These are phyloP conservation scores for Cyprinodon diabolis DNA, from an alignment of 2,797 vertebrate genomes.

Conservation along the genomic window DNA sequence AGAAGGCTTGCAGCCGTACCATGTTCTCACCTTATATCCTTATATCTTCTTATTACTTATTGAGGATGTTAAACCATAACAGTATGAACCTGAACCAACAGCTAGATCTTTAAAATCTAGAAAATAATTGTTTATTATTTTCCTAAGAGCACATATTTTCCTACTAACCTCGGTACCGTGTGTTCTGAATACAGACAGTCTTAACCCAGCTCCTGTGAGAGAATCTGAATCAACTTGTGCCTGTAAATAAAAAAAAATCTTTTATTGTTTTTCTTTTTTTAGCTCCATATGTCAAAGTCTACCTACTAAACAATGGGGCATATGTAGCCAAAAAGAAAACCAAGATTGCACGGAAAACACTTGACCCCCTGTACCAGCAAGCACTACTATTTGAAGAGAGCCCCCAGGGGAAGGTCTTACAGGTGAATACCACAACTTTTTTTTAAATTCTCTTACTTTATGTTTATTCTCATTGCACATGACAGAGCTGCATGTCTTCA, in stretches of 20 bases:
- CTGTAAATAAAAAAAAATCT: slow-evolving; percentile 41
- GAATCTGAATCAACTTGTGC: slow-evolving; percentile 14
- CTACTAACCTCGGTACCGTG: too few relatives aligned
- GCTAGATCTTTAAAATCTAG: too few relatives aligned
- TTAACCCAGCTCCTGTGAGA: slow-evolving; percentile 11
- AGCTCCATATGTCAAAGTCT: slow-evolving; percentile 99
- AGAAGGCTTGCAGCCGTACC: not conserved
- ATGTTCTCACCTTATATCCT: not conserved
- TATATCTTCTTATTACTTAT: not conserved
- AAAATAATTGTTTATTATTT: too few relatives aligned
- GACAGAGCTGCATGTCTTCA: slow-evolving; percentile 12
- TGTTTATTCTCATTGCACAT: not conserved
- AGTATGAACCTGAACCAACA: too few relatives aligned
- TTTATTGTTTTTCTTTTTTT: slow-evolving; percentile 48
- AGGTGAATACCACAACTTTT: slow-evolving; percentile 82
- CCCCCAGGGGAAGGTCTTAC: slow-evolving; percentile 97
- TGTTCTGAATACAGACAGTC: not conserved
- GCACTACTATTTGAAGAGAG: slow-evolving; percentile 95
- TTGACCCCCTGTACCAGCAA: slow-evolving; percentile 98
- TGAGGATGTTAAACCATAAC: too few relatives aligned
- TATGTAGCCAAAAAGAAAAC: slow-evolving; percentile 99
- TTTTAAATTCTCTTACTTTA: not conserved
- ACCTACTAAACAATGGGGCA: slow-evolving; percentile 95
- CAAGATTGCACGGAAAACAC: slow-evolving; percentile 98
- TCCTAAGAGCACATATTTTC: too few relatives aligned